A percentile compares a stretch with the other conserved stretches of the same genome.
Evolutionary conservation across 64 coral and sea anemone species (phyloP).

Genomic region (Astreopora myriophthalma): DNA sequence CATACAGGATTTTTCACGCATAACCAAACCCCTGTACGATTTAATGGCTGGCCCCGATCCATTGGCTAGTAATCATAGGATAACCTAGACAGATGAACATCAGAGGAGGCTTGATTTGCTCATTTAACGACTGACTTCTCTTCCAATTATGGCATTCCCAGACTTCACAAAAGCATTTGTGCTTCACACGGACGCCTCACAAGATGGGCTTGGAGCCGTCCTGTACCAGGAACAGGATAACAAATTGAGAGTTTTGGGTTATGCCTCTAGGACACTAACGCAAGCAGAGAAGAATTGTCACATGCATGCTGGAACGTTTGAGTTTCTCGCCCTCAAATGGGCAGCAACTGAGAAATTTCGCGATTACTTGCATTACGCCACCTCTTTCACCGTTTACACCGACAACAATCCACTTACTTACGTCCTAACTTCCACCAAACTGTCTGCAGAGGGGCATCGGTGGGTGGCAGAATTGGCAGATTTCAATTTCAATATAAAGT

Average conservation of each 20-base stretch:
- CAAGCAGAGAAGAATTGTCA: slow-evolving; percentile 15
- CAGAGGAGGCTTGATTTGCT: not conserved
- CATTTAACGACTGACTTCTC: slow-evolving; percentile 21
- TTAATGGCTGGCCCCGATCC: not conserved
- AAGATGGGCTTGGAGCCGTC: not conserved
- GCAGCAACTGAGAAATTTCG: slow-evolving; percentile 22
- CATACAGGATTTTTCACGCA: slow-evolving; percentile 45
- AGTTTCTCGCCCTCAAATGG: slow-evolving; percentile 40
- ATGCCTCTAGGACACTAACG: slow-evolving; percentile 34
- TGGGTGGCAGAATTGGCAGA: slow-evolving; percentile 43
- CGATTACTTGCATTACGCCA: slow-evolving; percentile 32
- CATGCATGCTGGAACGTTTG: slow-evolving; percentile 7
- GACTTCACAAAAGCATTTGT: slow-evolving; percentile 40
- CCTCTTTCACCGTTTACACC: slow-evolving; percentile 32
- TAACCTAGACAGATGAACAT: slow-evolving; percentile 36
- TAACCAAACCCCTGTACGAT: slow-evolving; percentile 43
- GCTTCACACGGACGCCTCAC: slow-evolving; percentile 2
- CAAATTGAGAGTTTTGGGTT: not conserved
- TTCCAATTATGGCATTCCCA: not conserved
- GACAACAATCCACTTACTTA: slow-evolving; percentile 58
- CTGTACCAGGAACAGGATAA: slow-evolving; percentile 13
- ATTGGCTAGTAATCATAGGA: not conserved
- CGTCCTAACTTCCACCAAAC: slow-evolving; percentile 9
- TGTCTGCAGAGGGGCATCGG: slow-evolving; percentile 31
- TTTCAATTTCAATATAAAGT: slow-evolving; percentile 41